A percentile compares a stretch with the other conserved stretches of the same genome.
These are phyloP conservation scores for Palloptera scutellata DNA, from an alignment of 2,888 invertebrate genomes.

Conservation along the genomic window DNA sequence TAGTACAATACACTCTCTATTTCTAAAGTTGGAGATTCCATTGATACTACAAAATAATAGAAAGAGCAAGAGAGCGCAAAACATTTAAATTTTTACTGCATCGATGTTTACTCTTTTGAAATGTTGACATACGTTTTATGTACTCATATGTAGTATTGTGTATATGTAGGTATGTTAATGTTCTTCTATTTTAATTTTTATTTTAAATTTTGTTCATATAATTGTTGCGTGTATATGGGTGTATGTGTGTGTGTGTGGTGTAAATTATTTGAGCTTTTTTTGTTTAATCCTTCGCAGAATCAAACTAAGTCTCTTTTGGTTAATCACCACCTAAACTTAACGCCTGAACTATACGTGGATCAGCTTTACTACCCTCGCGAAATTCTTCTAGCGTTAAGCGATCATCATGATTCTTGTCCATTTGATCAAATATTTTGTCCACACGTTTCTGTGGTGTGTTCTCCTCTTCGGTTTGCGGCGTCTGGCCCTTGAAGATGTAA, in stretches of 20 bases:
- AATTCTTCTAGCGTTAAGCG: conserved; percentile 94
- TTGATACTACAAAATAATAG: too few species aligned
- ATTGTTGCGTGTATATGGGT: conserved; percentile 5
- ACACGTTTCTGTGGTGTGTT: conserved; percentile 93
- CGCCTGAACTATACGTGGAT: conserved; percentile 95
- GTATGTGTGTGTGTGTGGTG: background rate
- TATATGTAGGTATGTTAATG: too few species aligned
- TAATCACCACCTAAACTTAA: conserved; percentile 81
- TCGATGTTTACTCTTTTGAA: too few species aligned
- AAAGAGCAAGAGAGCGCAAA: too few species aligned
- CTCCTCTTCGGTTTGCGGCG: conserved; percentile 84
- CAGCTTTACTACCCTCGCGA: conserved; percentile 96
- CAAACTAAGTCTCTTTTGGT: conserved; percentile 53
- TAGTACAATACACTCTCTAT: too few species aligned
- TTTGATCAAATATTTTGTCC: conserved; percentile 97
- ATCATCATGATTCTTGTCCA: conserved; percentile 98
- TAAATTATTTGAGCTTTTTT: too few species aligned
- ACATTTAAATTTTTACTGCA: too few species aligned
- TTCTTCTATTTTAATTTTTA: too few species aligned
- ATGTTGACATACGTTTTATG: too few species aligned
- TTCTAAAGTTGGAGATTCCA: too few species aligned
- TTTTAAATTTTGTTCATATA: conserved; percentile 2
- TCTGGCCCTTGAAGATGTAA: conserved; percentile 74
- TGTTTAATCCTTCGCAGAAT: conserved; percentile 43
- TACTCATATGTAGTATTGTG: too few species aligned